Conservation (phyloP, 2,113 vertebrate genomes). For the Recurvirostra avosetta region DNA sequence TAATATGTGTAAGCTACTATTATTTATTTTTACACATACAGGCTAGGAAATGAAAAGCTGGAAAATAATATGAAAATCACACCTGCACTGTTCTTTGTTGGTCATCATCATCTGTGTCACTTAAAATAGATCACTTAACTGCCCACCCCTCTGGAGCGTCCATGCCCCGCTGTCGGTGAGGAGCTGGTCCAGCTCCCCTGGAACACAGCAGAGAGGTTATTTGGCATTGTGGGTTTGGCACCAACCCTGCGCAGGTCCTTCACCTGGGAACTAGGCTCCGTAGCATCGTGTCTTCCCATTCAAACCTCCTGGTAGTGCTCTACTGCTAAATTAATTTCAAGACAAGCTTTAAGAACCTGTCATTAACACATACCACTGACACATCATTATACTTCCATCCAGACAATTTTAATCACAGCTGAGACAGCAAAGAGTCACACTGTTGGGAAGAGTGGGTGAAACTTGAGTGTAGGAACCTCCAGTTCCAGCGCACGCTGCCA, state of each 20-base stretch:
- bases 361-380: not conserved
- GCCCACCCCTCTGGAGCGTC: not conserved
- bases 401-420: not conserved
- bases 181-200: not conserved
- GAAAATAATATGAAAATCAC: not conserved
- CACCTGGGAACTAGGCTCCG: not conserved
- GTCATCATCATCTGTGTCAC: too few species aligned
- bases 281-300: rapidly evolving
- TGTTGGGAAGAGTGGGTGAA: not conserved
- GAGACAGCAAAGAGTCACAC: not conserved
- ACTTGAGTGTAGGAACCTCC: not conserved
- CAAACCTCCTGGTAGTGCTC: not conserved
- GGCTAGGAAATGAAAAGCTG: not conserved
- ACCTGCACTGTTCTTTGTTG: not conserved
- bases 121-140: rapidly evolving
- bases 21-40: not conserved
- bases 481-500: rapidly evolving
- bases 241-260: rapidly evolving
- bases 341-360: not conserved
- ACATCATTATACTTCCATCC: not conserved
- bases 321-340: not conserved
- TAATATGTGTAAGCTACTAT: not conserved
- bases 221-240: rapidly evolving
- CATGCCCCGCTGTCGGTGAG: rapidly evolving
- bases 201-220: not conserved